Conservation (phyloP, 2,888 invertebrate genomes). For the Atherix ibis region DNA sequence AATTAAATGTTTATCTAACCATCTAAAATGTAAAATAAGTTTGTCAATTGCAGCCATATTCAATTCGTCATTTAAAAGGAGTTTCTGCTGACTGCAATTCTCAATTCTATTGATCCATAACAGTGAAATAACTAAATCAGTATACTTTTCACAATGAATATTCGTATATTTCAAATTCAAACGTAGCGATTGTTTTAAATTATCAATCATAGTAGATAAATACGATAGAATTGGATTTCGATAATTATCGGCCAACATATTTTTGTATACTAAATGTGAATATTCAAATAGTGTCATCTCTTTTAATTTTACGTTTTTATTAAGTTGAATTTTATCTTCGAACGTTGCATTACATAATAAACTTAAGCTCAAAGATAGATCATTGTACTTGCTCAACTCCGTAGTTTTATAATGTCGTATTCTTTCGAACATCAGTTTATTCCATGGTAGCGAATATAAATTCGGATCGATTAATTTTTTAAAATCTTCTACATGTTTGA, state of each 20-base stretch:
- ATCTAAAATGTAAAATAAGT: slow-evolving; percentile 53
- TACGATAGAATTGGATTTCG: slow-evolving; percentile 22
- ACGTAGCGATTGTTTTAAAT: slow-evolving; percentile 14
- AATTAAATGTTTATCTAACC: slow-evolving; percentile 51
- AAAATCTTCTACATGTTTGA: slow-evolving; percentile 6
- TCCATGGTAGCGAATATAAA: slow-evolving; percentile 26
- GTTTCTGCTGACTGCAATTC: slow-evolving; percentile 17
- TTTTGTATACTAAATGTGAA: slow-evolving; percentile 21
- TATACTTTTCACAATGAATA: slow-evolving; percentile 15
- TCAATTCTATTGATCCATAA: slow-evolving; percentile 27
- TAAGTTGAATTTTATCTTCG: no score
- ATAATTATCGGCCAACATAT: slow-evolving; percentile 20
- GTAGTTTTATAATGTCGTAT: no score
- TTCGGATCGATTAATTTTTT: slow-evolving; percentile 3
- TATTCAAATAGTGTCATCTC: slow-evolving; percentile 22
- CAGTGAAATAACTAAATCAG: slow-evolving; percentile 17
- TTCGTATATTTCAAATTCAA: slow-evolving; percentile 13
- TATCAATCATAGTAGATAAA: slow-evolving; percentile 18
- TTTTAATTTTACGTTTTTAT: slow-evolving; percentile 16
- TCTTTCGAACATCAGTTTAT: slow-evolving; percentile 23
- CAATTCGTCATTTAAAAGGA: slow-evolving; percentile 25
- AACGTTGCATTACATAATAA: no score
- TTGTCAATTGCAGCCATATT: slow-evolving; percentile 42
- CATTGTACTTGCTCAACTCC: no score
- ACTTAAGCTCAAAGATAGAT: no score